These are phyloP conservation scores for Protosalanx chinensis DNA, from an alignment of 2,797 vertebrate genomes.

Conservation along the genomic window DNA sequence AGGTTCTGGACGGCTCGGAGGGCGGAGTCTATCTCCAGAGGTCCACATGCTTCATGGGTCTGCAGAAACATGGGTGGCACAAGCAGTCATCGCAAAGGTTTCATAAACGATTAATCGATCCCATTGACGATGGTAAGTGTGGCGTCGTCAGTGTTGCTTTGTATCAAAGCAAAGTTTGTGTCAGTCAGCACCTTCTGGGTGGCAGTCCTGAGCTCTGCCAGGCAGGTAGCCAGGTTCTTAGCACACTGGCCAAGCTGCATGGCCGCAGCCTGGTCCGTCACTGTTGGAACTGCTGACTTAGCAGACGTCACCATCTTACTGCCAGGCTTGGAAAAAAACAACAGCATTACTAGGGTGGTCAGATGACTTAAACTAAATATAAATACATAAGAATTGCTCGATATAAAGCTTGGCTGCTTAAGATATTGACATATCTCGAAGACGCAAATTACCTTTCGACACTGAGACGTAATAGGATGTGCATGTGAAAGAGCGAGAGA, in stretches of 20 bases:
- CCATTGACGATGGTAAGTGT: not conserved
- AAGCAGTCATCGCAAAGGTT: conserved; percentile 19
- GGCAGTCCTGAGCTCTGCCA: conserved; percentile 92
- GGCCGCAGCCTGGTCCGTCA: conserved; percentile 93
- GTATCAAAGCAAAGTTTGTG: not conserved
- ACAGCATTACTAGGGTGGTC: not conserved
- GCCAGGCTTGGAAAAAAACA: conserved; percentile 78
- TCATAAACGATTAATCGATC: not conserved
- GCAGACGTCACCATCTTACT: conserved; percentile 97
- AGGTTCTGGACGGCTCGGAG: conserved; percentile 91
- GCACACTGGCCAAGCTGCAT: conserved; percentile 98
- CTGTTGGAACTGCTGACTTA: conserved; percentile 94
- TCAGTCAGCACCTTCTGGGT: conserved; percentile 84
- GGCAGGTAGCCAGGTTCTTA: conserved; percentile 95
- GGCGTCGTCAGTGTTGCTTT: not conserved
- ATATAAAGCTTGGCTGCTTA: not conserved
- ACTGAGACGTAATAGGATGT: not conserved
- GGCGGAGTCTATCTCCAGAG: conserved; percentile 97
- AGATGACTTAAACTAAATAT: not conserved
- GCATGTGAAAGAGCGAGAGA: not conserved
- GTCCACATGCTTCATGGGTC: conserved; percentile 97
- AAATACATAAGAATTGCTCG: no score
- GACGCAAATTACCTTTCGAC: no score
- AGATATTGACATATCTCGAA: not conserved
- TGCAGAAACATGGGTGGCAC: conserved; percentile 47